phyloP scores from a whole-genome alignment of 1,140 invertebrate genomes.

The Brachionus asplanchnoidis region DNA sequence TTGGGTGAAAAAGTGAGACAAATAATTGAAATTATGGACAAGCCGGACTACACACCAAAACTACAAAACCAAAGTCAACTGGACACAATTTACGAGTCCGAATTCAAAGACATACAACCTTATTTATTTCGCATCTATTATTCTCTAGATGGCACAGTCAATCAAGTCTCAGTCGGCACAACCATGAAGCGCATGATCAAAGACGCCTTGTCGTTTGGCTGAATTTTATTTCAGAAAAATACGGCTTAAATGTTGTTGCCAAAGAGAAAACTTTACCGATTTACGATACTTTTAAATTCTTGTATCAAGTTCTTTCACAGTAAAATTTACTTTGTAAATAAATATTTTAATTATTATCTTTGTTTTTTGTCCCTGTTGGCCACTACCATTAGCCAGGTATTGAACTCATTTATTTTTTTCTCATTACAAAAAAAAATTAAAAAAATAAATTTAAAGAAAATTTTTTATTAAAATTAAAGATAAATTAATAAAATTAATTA shows the following conservation, averaged over 20 bases:
- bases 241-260: background rate
- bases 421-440: background rate
- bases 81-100: slow-evolving; percentile 87
- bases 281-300: background rate
- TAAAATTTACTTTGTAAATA: slow-evolving; percentile 22
- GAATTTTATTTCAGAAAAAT: background rate
- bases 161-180: slow-evolving; percentile 57
- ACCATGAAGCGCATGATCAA: slow-evolving; percentile 83
- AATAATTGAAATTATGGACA: slow-evolving; percentile 88
- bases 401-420: background rate
- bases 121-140: slow-evolving; percentile 70
- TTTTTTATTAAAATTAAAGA: background rate
- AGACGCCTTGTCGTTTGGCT: slow-evolving; percentile 68
- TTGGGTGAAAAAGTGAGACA: slow-evolving; percentile 85
- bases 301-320: slow-evolving; percentile 12
- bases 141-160: slow-evolving; percentile 28
- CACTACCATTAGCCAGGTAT: slow-evolving; percentile 36
- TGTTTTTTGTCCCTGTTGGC: background rate
- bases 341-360: background rate
- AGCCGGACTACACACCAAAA: slow-evolving; percentile 88
- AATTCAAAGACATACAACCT: slow-evolving; percentile 83
- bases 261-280: background rate
- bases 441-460: background rate
- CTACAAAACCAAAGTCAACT: slow-evolving; percentile 85
- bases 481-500: background rate